phyloP scores from a whole-genome alignment of 2,888 invertebrate genomes.

The Mesorhabditis belari region DNA sequence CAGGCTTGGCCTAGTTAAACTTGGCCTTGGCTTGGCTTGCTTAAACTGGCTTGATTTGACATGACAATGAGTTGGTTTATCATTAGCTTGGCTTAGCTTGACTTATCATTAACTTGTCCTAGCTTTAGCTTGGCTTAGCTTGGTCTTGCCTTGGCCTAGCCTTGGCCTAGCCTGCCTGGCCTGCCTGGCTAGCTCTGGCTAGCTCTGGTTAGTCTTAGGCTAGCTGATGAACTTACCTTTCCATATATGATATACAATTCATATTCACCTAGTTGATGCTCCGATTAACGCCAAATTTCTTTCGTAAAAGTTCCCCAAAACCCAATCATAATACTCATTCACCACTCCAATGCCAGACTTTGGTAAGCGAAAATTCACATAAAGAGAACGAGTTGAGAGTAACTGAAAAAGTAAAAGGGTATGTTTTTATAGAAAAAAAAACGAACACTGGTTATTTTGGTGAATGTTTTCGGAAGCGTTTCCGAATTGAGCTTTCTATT shows the following conservation, averaged over 20 bases:
- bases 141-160: neutral
- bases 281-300: neutral
- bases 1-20: too few relatives aligned
- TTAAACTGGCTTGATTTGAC: too few relatives aligned
- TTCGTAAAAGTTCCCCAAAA: neutral
- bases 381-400: neutral
- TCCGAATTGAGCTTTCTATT: too few relatives aligned
- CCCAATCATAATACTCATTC: neutral
- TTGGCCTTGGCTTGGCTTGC: too few relatives aligned
- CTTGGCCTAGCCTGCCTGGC: neutral
- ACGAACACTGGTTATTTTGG: too few relatives aligned
- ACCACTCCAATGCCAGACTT: neutral
- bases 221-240: too few relatives aligned
- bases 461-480: too few relatives aligned
- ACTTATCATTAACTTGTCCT: neutral
- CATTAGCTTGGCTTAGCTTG: neutral
- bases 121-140: neutral
- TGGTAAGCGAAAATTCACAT: neutral
- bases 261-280: neutral
- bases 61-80: too few relatives aligned
- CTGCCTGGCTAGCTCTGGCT: too few relatives aligned
- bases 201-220: too few relatives aligned
- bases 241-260: neutral
- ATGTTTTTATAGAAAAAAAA: too few relatives aligned
- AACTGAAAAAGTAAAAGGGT: neutral